Base-by-base conservation (phyloP, 2,888 invertebrate species). In the Ctena decussata region DNA sequence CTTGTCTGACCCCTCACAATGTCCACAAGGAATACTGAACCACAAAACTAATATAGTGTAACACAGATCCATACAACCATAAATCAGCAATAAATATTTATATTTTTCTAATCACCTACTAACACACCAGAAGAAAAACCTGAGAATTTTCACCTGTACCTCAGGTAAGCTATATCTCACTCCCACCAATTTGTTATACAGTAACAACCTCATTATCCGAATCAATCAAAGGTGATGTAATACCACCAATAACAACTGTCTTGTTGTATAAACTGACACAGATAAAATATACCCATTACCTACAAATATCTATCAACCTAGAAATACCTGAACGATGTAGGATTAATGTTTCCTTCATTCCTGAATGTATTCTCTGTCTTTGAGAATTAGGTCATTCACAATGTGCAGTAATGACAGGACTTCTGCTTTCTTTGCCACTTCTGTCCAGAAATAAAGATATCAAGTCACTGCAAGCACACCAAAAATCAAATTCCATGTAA, bases 201-300 rank as follows among this genome's bases (percentile, higher is more conserved):
- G 49, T 21, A 21, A 49, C 12, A 49, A 49, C 8, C 5, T 57
- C 27, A 57, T 57, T 27, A 57, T 8, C 27, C 27, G 27, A 35
- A 65, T 65, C 65, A 65, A 65, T 65, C 65, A 65, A 12, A 15
- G 5, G 65, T 65, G 65, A 65, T 32, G 65, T 35, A 65, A 65
- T 18, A 65, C 32, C 65, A 65, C 32, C 65, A 65, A 65, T 18
- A 65, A 65, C 65, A 65, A 65, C 65, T 65, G 65, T 65, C 35
- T 35, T 35, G 30, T 15, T 35, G 65, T 65, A 65, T 65, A 65
- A 65, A 35, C 65, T 65, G 65, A 65, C 65, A 65, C 35, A 65
- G n/a, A 6, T 35, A 65, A 8, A 65, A 3, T 12, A 5, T 57
- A 57, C 3, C 57, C n/a, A 57, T 57, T 30, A 57, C 27, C 24